A percentile compares a stretch with the other conserved stretches of the same genome.
Evolutionary conservation across 2,113 vertebrate genomes (phyloP).

Genomic region (Scartelaos histophorus): DNA sequence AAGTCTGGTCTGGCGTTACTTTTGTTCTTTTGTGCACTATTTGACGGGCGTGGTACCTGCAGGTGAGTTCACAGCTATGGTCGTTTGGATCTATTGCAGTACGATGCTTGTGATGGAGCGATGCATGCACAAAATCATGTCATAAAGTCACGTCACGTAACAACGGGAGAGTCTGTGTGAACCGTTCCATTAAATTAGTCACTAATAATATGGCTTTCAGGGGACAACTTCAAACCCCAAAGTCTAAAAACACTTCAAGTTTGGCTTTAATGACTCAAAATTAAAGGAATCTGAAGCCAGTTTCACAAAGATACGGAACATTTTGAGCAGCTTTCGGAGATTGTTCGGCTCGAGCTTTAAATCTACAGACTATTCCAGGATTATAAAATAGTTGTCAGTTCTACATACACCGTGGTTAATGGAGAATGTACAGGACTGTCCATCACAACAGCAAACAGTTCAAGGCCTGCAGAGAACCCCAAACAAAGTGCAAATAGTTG

Average conservation of each 20-base stretch:
- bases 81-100: slow-evolving; percentile 80
- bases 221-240: slow-evolving; percentile 13
- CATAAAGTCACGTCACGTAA: not conserved
- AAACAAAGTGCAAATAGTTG: not conserved
- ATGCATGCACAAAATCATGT: slow-evolving; percentile 81
- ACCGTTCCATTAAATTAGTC: slow-evolving; percentile 19
- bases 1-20: slow-evolving; percentile 44
- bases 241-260: slow-evolving; percentile 29
- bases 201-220: slow-evolving; percentile 56
- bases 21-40: slow-evolving; percentile 46
- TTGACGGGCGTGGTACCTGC: slow-evolving; percentile 53
- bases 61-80: slow-evolving; percentile 85
- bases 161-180: not conserved
- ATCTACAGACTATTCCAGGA: not conserved
- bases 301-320: slow-evolving; percentile 4
- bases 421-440: slow-evolving; percentile 2
- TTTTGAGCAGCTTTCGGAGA: not conserved
- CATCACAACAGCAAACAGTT: not conserved
- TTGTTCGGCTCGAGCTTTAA: not conserved
- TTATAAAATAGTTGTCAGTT: not conserved
- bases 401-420: not conserved
- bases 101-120: slow-evolving; percentile 74
- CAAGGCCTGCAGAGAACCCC: not conserved
- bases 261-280: slow-evolving; percentile 11
- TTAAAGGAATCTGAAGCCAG: slow-evolving; percentile 6